Percentiles rank a stretch among this genome's conserved stretches.
These are phyloP conservation scores for Agrypnus murinus DNA, from an alignment of 2,888 invertebrate species.

Conservation along the genomic window DNA sequence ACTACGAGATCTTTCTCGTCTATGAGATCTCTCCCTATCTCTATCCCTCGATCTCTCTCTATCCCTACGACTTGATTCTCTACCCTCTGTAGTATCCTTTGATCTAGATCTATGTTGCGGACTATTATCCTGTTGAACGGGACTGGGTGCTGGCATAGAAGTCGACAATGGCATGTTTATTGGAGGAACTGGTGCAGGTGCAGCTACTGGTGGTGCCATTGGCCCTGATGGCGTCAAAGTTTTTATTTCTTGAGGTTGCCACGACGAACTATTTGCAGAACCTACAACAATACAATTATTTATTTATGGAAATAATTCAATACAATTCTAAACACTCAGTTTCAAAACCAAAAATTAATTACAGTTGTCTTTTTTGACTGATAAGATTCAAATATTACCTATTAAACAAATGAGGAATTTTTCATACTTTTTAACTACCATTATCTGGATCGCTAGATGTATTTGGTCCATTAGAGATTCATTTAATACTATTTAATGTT, in stretches of 20 bases:
- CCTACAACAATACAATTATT: slow-evolving; percentile 21
- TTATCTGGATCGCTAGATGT: too few relatives aligned
- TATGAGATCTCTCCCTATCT: slow-evolving; percentile 76
- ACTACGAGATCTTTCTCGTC: slow-evolving; percentile 80
- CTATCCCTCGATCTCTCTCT: slow-evolving; percentile 60
- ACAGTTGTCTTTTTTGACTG: too few relatives aligned
- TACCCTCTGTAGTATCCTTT: slow-evolving; percentile 56
- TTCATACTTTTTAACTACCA: too few relatives aligned
- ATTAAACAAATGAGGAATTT: too few relatives aligned
- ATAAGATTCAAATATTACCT: too few relatives aligned
- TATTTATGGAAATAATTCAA: background rate
- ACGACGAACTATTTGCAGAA: slow-evolving; percentile 67
- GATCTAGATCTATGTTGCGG: slow-evolving; percentile 46
- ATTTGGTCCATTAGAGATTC: too few relatives aligned
- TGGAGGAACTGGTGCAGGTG: slow-evolving; percentile 62
- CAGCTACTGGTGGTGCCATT: slow-evolving; percentile 66
- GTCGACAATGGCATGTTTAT: slow-evolving; percentile 33
- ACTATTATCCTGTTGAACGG: slow-evolving; percentile 26
- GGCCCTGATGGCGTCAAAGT: slow-evolving; percentile 77
- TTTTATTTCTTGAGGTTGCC: slow-evolving; percentile 80
- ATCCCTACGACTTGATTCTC: slow-evolving; percentile 55
- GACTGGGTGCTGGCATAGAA: slow-evolving; percentile 40
- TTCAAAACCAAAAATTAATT: too few relatives aligned
- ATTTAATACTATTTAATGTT: too few relatives aligned
- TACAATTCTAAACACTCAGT: too few relatives aligned